Base-by-base conservation (phyloP, 2,113 vertebrate species). In the Pygoscelis adeliae region DNA sequence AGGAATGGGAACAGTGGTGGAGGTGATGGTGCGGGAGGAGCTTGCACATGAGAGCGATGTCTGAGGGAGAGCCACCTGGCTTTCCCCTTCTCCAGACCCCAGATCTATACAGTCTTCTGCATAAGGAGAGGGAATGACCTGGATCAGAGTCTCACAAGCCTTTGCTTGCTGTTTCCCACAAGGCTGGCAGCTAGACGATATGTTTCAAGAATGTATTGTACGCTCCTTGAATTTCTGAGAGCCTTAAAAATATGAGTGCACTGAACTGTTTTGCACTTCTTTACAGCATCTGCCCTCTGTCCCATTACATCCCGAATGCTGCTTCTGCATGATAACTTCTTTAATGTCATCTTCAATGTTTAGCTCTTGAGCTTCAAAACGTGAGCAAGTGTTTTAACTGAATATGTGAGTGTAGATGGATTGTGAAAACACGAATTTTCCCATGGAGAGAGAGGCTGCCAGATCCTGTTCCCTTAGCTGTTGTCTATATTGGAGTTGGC, bases 41-140 rank as follows among this genome's bases (percentile, higher is more conserved):
- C 44, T 73, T 1, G 0, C 7, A 9, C 12, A 20, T 0, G 2
- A 34, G 44, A 6, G 46, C 7, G 0, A 0, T 7, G 46, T 20
- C 50, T 30, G 27, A 30, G 16, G 36, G 12, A 74, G 26, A 61
- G 7, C 23, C 20, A 11, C 50, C 13, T 6, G 6, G 9, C 25
- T 65, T 65, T 66, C 18, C 38, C 6, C 21, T 66, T 19, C 20
- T 36, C 16, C 47, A n/a, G n/a, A 44, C 21, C 13, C 25, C 66
- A 5, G 23, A 21, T 30, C 53, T 69, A 40, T 23, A 18, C 50
- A 74, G 34, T 2, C n/a, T 55, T 38, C 58, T 38, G 26, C 5
- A 0, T 8, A 19, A 72, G 71, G 22, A 85, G 38, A 13, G 13
- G 27, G 11, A 76, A 6, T 25, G 26, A 16, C 16, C 29, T 47